phyloP scores from a whole-genome alignment of 1,140 invertebrate species.

The Ceratina calcarata region DNA sequence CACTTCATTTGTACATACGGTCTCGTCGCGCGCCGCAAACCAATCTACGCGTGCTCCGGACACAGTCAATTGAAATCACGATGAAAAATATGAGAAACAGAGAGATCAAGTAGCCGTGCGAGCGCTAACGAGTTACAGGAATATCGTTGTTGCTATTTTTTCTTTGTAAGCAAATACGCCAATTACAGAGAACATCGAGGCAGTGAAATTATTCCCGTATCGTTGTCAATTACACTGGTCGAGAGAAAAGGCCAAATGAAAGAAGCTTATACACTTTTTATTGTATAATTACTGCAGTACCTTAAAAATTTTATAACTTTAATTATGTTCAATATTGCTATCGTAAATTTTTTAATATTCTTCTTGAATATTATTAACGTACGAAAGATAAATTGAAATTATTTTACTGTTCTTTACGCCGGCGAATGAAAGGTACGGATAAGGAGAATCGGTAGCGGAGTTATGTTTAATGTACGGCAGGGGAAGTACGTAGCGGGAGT shows the following conservation, averaged over 20 bases:
- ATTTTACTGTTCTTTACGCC: background rate
- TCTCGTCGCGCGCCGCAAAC: background rate
- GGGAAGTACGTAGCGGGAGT: conserved; percentile 3
- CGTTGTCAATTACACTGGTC: background rate
- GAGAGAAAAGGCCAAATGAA: background rate
- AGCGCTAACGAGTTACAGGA: background rate
- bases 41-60: background rate
- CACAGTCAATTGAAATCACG: background rate
- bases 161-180: background rate
- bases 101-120: background rate
- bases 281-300: background rate
- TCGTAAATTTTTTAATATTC: too few species aligned
- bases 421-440: too few species aligned
- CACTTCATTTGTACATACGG: background rate
- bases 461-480: conserved; percentile 46
- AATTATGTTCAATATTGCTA: too few species aligned
- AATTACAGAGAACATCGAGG: background rate
- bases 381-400: background rate
- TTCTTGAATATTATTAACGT: too few species aligned
- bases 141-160: conserved; percentile 5
- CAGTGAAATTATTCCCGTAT: background rate
- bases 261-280: background rate
- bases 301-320: too few species aligned
- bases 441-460: conserved; percentile 63
- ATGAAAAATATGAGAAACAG: background rate